phyloP scores from a whole-genome alignment of 2,888 invertebrate species.

The Caenorhabditis imperialis region DNA sequence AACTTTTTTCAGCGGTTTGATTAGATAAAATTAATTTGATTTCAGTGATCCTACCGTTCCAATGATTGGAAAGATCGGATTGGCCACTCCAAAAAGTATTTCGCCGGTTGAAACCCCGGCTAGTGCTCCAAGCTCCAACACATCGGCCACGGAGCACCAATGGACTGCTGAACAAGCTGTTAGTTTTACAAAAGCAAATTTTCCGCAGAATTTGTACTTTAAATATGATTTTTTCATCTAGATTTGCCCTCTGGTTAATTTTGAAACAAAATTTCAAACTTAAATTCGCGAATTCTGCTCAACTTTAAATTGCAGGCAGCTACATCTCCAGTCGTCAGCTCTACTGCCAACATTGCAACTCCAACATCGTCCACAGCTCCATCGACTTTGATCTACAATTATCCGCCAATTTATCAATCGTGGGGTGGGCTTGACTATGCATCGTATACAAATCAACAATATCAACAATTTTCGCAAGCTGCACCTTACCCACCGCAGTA shows the following conservation, averaged over 20 bases:
- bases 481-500: slow-evolving; percentile 35
- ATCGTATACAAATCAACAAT: slow-evolving; percentile 30
- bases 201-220: no score
- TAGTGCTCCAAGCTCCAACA: slow-evolving; percentile 38
- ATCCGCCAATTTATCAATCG: slow-evolving; percentile 37
- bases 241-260: no score
- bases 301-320: slow-evolving; percentile 15
- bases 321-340: slow-evolving; percentile 15
- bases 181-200: not conserved
- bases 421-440: slow-evolving; percentile 40
- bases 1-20: no score
- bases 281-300: not conserved
- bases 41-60: slow-evolving; percentile 33
- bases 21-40: slow-evolving; percentile 13
- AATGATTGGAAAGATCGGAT: slow-evolving; percentile 9
- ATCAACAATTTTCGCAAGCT: slow-evolving; percentile 23
- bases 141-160: slow-evolving; percentile 25
- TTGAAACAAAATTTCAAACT: no score
- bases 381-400: slow-evolving; percentile 25
- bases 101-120: slow-evolving; percentile 46
- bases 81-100: slow-evolving; percentile 53
- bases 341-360: slow-evolving; percentile 8
- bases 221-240: no score
- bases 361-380: slow-evolving; percentile 9
- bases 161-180: slow-evolving; percentile 36